phyloP scores from a whole-genome alignment of 2,888 invertebrate genomes.

The Hyposoter didymator region DNA sequence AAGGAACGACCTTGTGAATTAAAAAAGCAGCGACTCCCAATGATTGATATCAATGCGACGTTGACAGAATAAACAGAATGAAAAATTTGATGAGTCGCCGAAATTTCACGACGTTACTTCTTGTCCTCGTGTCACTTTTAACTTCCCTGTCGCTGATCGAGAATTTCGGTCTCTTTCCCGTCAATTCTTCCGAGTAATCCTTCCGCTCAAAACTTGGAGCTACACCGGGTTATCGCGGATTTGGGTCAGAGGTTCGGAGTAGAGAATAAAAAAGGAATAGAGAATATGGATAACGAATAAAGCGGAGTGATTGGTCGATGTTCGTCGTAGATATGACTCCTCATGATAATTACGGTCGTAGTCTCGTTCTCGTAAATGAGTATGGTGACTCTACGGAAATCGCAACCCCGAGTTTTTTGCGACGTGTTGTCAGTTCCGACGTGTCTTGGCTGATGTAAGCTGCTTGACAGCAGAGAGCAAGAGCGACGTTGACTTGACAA shows the following conservation, averaged over 20 bases:
- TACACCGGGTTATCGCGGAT: conserved; percentile 1
- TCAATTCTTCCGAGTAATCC: not conserved
- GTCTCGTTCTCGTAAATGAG: conserved; percentile 25
- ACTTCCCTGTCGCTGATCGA: not conserved
- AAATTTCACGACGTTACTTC: not conserved
- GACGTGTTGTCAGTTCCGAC: conserved; percentile 15
- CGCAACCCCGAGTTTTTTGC: not conserved
- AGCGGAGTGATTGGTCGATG: not conserved
- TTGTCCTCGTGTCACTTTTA: not conserved
- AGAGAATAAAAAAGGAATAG: not conserved
- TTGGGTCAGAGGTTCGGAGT: not conserved
- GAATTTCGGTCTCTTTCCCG: not conserved
- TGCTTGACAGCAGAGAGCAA: conserved; percentile 1
- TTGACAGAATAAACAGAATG: not conserved
- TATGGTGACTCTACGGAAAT: not conserved
- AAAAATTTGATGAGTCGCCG: not conserved
- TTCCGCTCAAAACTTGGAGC: not conserved
- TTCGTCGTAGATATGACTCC: conserved; percentile 41
- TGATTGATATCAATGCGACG: not conserved
- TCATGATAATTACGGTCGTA: conserved; percentile 39
- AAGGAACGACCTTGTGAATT: not conserved
- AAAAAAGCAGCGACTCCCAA: not conserved
- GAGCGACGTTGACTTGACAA: not conserved
- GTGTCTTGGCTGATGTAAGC: conserved; percentile 12
- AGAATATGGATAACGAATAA: not conserved